Conservation (phyloP, 2,888 invertebrate species). For the Phoronis australis region DNA sequence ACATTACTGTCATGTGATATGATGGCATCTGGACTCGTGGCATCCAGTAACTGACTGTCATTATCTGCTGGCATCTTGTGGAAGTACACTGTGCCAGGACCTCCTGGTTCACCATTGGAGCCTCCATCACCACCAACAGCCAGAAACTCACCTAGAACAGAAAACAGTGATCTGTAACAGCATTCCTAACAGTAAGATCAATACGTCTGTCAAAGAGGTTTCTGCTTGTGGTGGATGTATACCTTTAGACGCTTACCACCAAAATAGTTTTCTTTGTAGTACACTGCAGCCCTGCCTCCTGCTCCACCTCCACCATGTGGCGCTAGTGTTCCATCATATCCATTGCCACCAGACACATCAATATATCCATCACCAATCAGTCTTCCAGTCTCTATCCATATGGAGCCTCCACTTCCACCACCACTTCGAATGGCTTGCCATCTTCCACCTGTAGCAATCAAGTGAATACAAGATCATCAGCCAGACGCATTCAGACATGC, state of each 20-base stretch:
- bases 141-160: constrained; percentile 20
- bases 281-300: constrained; percentile 27
- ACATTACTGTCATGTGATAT: constrained; percentile 4
- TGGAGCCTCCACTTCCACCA: constrained; percentile 34
- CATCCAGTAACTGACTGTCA: background rate
- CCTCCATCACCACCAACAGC: constrained; percentile 25
- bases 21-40: background rate
- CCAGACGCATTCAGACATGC: too few species aligned
- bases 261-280: constrained; percentile 29
- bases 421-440: constrained; percentile 26
- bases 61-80: constrained; percentile 21
- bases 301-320: constrained; percentile 30
- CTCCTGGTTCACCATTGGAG: constrained; percentile 22
- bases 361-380: constrained; percentile 28
- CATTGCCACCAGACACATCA: constrained; percentile 26
- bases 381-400: constrained; percentile 23
- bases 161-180: too few species aligned
- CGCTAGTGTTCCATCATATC: constrained; percentile 16
- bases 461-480: too few species aligned
- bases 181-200: too few species aligned
- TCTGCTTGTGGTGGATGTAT: background rate
- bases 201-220: too few species aligned
- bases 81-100: constrained; percentile 29
- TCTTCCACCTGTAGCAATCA: constrained; percentile 25
- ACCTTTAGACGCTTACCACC: constrained; percentile 19